These are phyloP conservation scores for Onchidella celtica DNA, from an alignment of 2,888 invertebrate species.

Conservation along the genomic window DNA sequence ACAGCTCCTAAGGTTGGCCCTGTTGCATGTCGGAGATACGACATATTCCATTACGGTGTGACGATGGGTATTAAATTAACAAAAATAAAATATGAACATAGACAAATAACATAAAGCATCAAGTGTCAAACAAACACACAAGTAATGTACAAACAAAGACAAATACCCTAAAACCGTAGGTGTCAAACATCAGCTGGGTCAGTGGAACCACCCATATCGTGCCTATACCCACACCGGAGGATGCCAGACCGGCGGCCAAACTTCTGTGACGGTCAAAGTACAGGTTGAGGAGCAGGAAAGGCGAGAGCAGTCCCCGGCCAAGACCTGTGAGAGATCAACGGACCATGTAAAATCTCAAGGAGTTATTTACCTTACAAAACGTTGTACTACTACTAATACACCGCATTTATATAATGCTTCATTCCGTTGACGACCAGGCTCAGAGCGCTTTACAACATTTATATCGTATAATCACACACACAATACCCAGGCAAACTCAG, in stretches of 20 bases:
- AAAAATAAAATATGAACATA: not conserved
- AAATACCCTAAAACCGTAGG: conserved; percentile 56
- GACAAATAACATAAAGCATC: not conserved
- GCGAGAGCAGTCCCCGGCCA: conserved; percentile 64
- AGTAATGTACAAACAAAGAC: no score
- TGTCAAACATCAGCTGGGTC: conserved; percentile 61
- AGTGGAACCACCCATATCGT: conserved; percentile 66
- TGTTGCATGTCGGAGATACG: no score
- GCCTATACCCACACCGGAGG: conserved; percentile 71
- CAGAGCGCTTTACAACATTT: no score
- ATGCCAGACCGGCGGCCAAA: conserved; percentile 64
- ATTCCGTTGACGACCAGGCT: no score
- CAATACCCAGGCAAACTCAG: no score
- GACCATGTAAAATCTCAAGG: no score
- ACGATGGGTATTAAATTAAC: not conserved
- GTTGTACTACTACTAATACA: no score
- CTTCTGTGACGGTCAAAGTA: conserved; percentile 71
- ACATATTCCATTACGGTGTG: not conserved
- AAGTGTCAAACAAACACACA: no score
- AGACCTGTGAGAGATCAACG: conserved; percentile 62
- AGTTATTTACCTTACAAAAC: no score
- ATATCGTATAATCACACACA: no score
- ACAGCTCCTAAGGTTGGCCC: no score
- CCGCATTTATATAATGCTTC: no score
- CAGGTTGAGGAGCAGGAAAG: conserved; percentile 58